Evolutionary conservation across 2,888 invertebrate genomes (phyloP), one percentile per base, ranked within the genome.

Genomic region (Pteria penguin): DNA sequence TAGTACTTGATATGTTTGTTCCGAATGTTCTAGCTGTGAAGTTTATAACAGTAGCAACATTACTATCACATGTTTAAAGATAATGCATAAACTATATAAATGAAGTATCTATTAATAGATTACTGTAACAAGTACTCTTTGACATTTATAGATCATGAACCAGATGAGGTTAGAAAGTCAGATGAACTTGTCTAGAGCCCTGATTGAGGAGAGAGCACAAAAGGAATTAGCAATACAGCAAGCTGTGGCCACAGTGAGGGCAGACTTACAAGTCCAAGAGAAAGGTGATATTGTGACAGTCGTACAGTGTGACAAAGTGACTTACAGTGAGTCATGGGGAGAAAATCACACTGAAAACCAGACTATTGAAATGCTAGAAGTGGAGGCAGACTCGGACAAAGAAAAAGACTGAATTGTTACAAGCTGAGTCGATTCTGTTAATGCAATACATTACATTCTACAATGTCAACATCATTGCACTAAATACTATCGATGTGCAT

Each of bases 151-250:
- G 91, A 90, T 91, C 26, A 45, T 92, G 27, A 86, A 86, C 78
- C 86, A 89, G 22, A 82, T 87, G n/a, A 87, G 90, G 29, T 84
- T 91, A 5, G 92, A 92, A 76, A 88, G 88, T 2, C 91, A 91
- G 82, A 84, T 92, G 82, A 87, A 88, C 55, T 66, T 92, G 62
- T 87, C 88, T 0, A 79, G 90, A 22, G 88, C 91, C 5, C 72
- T 91, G 27, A 86, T 91, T 77, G 91, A 91, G 58, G 91, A 91
- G 71, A 80, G 91, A 55, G 84, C 88, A 3, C 91, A 91, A 78
- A 90, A 90, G 76, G 91, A 91, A 65, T 87, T 90, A 3, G 91
- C 91, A 4, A 82, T 91, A 2, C 91, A 91, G 77, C 89, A 91
- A 75, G 91, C 91, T 0, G 76, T 90, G 55, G 86, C 86, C 1